Base-by-base conservation (phyloP, 2,797 vertebrate species). In the Parotocinclus haroldoi region DNA sequence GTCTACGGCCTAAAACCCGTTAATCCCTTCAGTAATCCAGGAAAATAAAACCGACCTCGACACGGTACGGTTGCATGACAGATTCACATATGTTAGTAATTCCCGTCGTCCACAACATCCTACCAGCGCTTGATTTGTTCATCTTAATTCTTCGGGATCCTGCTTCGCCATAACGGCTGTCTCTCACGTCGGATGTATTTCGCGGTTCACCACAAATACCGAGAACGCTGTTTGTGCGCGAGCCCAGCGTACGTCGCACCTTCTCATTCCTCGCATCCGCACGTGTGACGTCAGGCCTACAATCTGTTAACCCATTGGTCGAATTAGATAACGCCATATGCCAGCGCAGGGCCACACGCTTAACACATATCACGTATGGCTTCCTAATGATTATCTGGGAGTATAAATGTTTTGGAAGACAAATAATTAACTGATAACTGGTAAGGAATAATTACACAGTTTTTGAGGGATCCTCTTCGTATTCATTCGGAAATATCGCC, bases 251-350 rank as follows among this genome's bases (percentile, higher is more conserved):
- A 56, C 62, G 74, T 74, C 76, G 53, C 79, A 78, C 77, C 68
- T 78, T 78, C 68, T 75, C 66, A 71, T 75, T 59, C 65, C 77
- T 83, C 82, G 81, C 84, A 82, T 74, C 80, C 80, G 74, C 75
- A 68, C 64, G 11, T 36, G 71, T 89, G 86, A 91, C 88, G 89
- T 76, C 78, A 68, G 69, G 17, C 39, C 54, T 57, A 73, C 80
- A 76, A 85, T 76, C 82, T 75, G 82, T 77, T 78, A 79, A 75
- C 78, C 46, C 58, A 91, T 91, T 92, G 89, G 91, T 67, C 82
- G 72, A 55, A 50, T 75, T 65, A 8, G 82, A 88, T 91, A 88
- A 85, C 85, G 88, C 89, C 89, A 92, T 86, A 83, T 88, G 86
- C 83, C 80, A 79, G 79, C 81, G 73, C 71, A 17, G 68, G 61